A percentile compares a stretch with the other conserved stretches of the same genome.
Evolutionary conservation across 1,140 invertebrate species (phyloP).

Genomic region (Conus betulinus): DNA sequence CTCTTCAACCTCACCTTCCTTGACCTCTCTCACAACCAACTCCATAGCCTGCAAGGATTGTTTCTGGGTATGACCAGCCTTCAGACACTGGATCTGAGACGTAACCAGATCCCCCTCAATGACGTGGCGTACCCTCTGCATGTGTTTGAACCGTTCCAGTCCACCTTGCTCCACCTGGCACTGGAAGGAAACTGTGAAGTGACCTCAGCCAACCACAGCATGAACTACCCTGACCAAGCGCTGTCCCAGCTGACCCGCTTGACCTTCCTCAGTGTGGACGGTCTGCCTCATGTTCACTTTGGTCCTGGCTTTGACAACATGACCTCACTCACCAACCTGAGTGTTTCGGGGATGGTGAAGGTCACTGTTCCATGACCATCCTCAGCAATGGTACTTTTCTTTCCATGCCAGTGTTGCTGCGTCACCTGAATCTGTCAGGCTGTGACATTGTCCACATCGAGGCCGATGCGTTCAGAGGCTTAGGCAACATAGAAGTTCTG

Average conservation of each 20-base stretch:
- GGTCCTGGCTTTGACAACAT: background rate
- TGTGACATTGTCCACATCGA: constrained; percentile 33
- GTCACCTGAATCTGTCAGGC: constrained; percentile 37
- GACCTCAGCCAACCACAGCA: background rate
- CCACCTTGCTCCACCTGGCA: background rate
- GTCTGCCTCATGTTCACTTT: background rate
- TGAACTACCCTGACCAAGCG: constrained; percentile 19
- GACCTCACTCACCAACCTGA: background rate
- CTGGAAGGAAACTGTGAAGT: background rate
- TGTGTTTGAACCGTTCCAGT: background rate
- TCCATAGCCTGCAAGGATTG: background rate
- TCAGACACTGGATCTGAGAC: background rate
- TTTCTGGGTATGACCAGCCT: background rate
- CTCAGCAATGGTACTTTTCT: background rate
- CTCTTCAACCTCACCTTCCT: constrained; percentile 13
- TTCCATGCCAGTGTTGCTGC: constrained; percentile 7
- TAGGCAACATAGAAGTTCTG: constrained; percentile 31
- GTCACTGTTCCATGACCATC: background rate
- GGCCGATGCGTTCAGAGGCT: constrained; percentile 18
- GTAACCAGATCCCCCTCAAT: background rate
- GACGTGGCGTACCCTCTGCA: background rate
- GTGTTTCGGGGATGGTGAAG: background rate
- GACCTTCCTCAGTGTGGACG: constrained; percentile 2
- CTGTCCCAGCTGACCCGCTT: background rate
- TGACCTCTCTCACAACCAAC: constrained; percentile 34